These are phyloP conservation scores for Siderastrea siderea DNA, from an alignment of 92 coral and sea anemone genomes.

Conservation along the genomic window DNA sequence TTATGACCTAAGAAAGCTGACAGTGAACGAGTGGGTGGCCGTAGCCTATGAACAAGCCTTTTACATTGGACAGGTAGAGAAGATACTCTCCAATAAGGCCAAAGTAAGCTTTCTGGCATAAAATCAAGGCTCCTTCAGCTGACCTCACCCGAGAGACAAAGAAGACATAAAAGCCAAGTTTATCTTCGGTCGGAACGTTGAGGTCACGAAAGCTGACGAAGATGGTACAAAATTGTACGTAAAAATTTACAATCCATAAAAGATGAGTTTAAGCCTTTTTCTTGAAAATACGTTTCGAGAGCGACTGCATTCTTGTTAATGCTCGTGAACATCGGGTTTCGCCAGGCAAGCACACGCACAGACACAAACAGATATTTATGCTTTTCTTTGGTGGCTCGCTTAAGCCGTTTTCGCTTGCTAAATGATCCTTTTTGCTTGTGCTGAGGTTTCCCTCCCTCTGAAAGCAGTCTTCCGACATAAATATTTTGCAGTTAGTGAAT, in stretches of 20 bases:
- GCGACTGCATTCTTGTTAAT: no score
- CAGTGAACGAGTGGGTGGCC: neutral
- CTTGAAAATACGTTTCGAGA: neutral
- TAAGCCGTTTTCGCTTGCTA: no score
- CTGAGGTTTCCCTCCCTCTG: no score
- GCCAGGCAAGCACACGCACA: no score
- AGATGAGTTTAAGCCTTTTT: neutral
- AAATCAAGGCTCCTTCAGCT: neutral
- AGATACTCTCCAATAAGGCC: neutral
- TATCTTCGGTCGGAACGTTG: neutral
- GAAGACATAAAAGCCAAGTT: neutral
- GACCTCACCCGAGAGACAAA: neutral
- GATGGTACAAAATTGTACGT: neutral
- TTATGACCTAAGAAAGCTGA: neutral
- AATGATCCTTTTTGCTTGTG: no score
- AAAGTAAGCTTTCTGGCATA: neutral
- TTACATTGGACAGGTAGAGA: neutral
- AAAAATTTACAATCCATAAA: neutral
- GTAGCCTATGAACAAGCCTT: neutral
- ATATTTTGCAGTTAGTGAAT: no score
- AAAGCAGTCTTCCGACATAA: no score
- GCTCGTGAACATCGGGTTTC: no score
- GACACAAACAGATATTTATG: no score
- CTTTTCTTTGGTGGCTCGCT: no score
- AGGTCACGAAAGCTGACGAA: neutral